These are phyloP conservation scores for Drosophila auraria DNA, from an alignment of 1,140 invertebrate genomes.

Conservation along the genomic window DNA sequence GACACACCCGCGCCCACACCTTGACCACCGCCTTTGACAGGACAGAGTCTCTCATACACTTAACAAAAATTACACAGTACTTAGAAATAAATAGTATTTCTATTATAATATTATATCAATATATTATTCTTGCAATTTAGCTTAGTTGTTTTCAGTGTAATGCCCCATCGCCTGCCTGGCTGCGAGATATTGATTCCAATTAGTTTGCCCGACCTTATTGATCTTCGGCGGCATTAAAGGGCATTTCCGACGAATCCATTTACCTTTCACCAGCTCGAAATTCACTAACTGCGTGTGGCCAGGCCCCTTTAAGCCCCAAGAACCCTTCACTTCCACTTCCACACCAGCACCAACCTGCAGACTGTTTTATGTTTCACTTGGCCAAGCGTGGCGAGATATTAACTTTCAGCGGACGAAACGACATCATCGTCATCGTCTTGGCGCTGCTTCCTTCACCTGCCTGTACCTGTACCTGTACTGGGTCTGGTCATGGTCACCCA, in stretches of 20 bases:
- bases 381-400: slow-evolving; percentile 63
- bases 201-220: slow-evolving; percentile 24
- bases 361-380: slow-evolving; percentile 63
- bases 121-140: too few relatives aligned
- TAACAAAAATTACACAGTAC: background rate
- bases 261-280: slow-evolving; percentile 38
- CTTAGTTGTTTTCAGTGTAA: slow-evolving; percentile 15
- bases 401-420: slow-evolving; percentile 56
- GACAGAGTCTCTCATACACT: background rate
- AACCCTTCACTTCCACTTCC: slow-evolving; percentile 68
- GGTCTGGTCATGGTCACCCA: slow-evolving; percentile 66
- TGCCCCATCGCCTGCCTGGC: background rate
- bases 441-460: slow-evolving; percentile 54
- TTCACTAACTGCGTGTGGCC: slow-evolving; percentile 33
- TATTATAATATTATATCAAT: too few relatives aligned
- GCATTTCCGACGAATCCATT: slow-evolving; percentile 37
- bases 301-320: slow-evolving; percentile 13
- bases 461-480: background rate
- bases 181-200: slow-evolving; percentile 41
- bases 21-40: slow-evolving; percentile 35
- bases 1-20: slow-evolving; percentile 29
- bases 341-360: slow-evolving; percentile 1
- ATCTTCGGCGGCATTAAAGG: slow-evolving; percentile 40
- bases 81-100: background rate
- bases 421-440: slow-evolving; percentile 39